phyloP scores from a whole-genome alignment of 2,888 invertebrate genomes.

The Aleiodes leptofemur region DNA sequence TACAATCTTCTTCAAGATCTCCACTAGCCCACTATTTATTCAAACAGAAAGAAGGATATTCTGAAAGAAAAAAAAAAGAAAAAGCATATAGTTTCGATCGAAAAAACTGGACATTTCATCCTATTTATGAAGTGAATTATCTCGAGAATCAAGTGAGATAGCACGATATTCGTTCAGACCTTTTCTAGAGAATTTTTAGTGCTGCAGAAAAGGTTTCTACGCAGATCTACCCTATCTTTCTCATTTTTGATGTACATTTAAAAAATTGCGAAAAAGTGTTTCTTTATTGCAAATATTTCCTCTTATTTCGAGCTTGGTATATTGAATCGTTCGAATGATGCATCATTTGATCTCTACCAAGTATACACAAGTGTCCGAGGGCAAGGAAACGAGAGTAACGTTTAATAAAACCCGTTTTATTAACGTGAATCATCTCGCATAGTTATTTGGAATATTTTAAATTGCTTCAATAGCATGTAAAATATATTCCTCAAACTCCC shows the following conservation, averaged over 20 bases:
- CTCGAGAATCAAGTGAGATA: not conserved
- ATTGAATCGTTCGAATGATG: conserved; percentile 8
- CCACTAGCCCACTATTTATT: conserved; percentile 8
- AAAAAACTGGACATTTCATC: too few relatives aligned
- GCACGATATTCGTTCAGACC: too few relatives aligned
- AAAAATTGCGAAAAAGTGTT: too few relatives aligned
- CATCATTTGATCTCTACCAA: not conserved
- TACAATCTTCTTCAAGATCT: conserved; percentile 12
- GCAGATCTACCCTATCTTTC: too few relatives aligned
- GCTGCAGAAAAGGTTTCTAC: too few relatives aligned
- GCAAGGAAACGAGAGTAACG: conserved; percentile 13
- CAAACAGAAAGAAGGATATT: conserved; percentile 33
- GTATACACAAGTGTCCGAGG: conserved; percentile 12
- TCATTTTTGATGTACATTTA: too few relatives aligned
- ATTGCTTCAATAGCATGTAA: too few relatives aligned
- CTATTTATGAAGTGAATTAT: too few relatives aligned
- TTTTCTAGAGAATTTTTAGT: too few relatives aligned
- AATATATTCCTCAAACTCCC: too few relatives aligned
- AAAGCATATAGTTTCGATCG: too few relatives aligned
- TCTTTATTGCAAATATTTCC: too few relatives aligned
- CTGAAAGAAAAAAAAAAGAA: conserved; percentile 39
- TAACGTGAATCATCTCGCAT: conserved; percentile 16
- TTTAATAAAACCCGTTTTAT: conserved; percentile 26
- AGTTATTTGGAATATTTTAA: conserved; percentile 16
- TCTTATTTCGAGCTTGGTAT: not conserved